Evolutionary conservation across 2,888 invertebrate genomes (phyloP), one percentile per base, ranked within the genome.

Genomic region (Plemyria rubiginata): DNA sequence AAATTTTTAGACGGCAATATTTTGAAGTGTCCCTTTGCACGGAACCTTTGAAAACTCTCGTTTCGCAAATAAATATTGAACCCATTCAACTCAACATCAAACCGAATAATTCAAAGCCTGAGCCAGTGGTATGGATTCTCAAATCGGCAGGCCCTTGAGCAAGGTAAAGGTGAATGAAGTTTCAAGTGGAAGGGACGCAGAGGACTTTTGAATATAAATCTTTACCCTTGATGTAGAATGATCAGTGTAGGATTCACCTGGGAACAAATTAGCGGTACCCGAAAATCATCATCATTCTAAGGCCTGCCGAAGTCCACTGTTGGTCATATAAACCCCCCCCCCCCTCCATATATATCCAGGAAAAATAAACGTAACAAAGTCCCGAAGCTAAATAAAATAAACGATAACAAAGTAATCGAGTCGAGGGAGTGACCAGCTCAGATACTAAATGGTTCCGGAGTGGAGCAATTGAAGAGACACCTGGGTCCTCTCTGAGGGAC

Each of bases 381-480:
- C 40, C 40, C 59, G 51, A 55, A 52, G 51, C 54, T 22, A 54
- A 51, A 54, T 54, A 59, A 54, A 52, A 48, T 41, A 54, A 55
- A 63, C 58, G 59, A 63, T 54, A 55, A 51, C 51, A 51, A 59
- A 57, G 49, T 54, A 54, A 54, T 54, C 58, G 53, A 57, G 59
- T 45, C 48, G 40, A 49, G 48, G 40, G 49, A 41, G 16, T 59
- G 59, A 43, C 58, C 53, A 58, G 62, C 58, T 62, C 56, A 46
- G 41, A 62, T 57, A 59, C 63, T 59, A 63, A 63, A 63, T 55
- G 63, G 46, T 51, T 59, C 32, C n/a, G 50, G 45, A 54, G 54
- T 54, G 49, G 49, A 41, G 51, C 63, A 59, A 63, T 63, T 52
- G 59, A 4, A 54, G 54, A 54, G 45, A 13, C 63, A 63, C 63